phyloP scores from a whole-genome alignment of 2,797 vertebrate genomes.

The Otolemur crassicaudatus region DNA sequence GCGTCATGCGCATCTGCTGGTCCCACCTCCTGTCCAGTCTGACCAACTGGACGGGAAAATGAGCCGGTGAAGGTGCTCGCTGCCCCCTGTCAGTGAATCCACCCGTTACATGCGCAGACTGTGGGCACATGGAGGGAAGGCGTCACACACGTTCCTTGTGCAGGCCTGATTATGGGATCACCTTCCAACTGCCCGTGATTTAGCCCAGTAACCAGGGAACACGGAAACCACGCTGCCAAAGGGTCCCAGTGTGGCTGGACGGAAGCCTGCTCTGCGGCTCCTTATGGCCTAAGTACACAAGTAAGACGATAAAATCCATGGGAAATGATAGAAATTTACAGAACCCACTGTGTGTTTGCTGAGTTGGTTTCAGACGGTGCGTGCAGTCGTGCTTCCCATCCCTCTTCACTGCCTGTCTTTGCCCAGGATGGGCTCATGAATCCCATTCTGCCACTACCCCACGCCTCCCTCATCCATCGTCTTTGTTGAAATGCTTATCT shows the following conservation, averaged over 20 bases:
- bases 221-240: not conserved
- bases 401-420: not conserved
- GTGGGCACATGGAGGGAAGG: not conserved
- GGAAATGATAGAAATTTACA: not conserved
- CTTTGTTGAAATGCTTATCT: not conserved
- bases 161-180: not conserved
- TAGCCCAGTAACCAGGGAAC: constrained; percentile 9
- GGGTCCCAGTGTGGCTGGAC: not conserved
- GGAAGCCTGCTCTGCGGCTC: not conserved
- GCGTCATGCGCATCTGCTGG: not conserved
- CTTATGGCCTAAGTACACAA: not conserved
- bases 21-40: not conserved
- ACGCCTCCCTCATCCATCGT: accelerated
- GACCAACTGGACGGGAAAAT: not conserved
- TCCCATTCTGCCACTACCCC: not conserved
- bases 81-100: not conserved
- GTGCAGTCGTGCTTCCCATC: not conserved
- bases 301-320: not conserved
- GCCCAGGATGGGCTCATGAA: not conserved
- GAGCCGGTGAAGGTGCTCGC: not conserved
- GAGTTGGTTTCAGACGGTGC: not conserved
- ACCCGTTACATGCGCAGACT: not conserved
- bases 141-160: not conserved
- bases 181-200: constrained; percentile 2
- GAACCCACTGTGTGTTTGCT: not conserved